phyloP scores from a whole-genome alignment of 2,113 vertebrate species.

The Sander lucioperca region DNA sequence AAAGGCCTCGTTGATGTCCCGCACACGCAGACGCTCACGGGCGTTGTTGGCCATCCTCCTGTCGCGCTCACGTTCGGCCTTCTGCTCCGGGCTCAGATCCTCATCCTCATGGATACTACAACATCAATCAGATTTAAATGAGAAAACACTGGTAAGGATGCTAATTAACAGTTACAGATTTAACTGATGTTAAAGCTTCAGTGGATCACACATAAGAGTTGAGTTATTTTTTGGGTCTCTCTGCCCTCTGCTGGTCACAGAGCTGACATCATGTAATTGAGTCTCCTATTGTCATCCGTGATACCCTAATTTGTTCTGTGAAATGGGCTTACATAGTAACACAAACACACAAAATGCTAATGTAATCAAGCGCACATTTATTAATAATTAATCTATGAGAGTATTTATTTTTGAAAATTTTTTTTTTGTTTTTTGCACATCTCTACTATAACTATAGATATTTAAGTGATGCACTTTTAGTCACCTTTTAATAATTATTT shows the following conservation, averaged over 20 bases:
- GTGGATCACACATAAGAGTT: not conserved
- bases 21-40: slow-evolving; percentile 93
- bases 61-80: slow-evolving; percentile 94
- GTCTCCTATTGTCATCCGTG: not conserved
- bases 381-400: not conserved
- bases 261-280: slow-evolving; percentile 1
- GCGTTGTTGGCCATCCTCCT: slow-evolving; percentile 97
- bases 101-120: slow-evolving; percentile 96
- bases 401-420: not conserved
- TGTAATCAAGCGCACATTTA: not conserved
- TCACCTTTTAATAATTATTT: not conserved
- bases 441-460: not conserved
- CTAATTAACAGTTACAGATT: too few relatives aligned
- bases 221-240: slow-evolving; percentile 26
- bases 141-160: not conserved
- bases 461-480: not conserved
- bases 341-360: not conserved
- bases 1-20: slow-evolving; percentile 98
- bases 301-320: not conserved
- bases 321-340: not conserved
- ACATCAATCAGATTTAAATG: not conserved
- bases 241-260: slow-evolving; percentile 71
- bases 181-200: not conserved
- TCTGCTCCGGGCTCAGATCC: slow-evolving; percentile 96
- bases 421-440: not conserved